Evolutionary conservation across 2,888 invertebrate genomes (phyloP), one percentile per base, ranked within the genome.

Genomic region (Nomada fucata): DNA sequence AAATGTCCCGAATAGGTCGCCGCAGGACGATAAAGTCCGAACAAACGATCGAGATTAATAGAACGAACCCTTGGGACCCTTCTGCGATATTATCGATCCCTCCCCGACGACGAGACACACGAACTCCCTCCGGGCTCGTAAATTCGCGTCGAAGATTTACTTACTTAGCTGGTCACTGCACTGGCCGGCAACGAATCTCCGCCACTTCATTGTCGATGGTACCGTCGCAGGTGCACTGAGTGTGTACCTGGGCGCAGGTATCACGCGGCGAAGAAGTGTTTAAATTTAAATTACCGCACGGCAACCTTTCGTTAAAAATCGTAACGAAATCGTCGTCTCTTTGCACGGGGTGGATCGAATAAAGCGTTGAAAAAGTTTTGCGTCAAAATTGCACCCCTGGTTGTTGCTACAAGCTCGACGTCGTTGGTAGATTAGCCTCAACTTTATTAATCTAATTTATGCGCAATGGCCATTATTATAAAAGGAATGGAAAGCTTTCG

Each of bases 11-110:
- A 15, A 57, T 57, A 55, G n/a, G 36, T 53, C 7, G 47, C 29
- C 44, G 71, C 70, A 52, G 68, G 59, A 69, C 82, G 83, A 87
- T 87, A 88, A 88, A 87, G 73, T 79, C 60, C 60, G 70, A 60
- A 85, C 82, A 86, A 88, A 88, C 83, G 87, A 86, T 87, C 79
- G 80, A 84, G 88, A 87, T 88, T 87, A 88, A 87, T 88, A 87
- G 86, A 84, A 87, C 73, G 84, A 81, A 64, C 61, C 57, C 71
- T 36, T 29, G 61, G 67, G 55, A 15, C 70, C 76, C 64, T 74
- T 83, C 71, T 63, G 67, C 73, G 84, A 86, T 82, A 82, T 73
- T 76, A 86, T 86, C 86, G 79, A 82, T 76, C 73, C 76, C n/a
- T 50, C 59, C 47, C 59, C 65, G 57, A 23, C 67, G 73, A 76